A percentile compares a stretch with the other conserved stretches of the same genome.
These are phyloP conservation scores for Gobius niger DNA, from an alignment of 2,113 vertebrate species.

Conservation along the genomic window DNA sequence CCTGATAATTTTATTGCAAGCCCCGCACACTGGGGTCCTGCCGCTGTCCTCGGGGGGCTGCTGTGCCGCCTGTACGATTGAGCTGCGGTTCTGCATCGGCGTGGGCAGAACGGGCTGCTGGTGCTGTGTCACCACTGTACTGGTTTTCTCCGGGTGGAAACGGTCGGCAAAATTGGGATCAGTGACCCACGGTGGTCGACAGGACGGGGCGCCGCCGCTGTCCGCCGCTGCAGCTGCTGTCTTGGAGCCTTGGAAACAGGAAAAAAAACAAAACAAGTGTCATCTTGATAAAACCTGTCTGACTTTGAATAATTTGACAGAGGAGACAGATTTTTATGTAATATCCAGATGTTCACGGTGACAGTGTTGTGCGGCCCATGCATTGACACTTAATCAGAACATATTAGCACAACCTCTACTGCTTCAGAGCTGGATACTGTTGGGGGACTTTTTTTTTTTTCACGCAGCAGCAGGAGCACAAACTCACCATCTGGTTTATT, in stretches of 20 bases:
- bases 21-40: slow-evolving; percentile 88
- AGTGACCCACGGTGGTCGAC: slow-evolving; percentile 93
- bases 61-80: slow-evolving; percentile 94
- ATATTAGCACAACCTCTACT: slow-evolving; percentile 50
- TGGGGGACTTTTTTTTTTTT: slow-evolving; percentile 37
- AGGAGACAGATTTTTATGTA: slow-evolving; percentile 1
- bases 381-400: slow-evolving; percentile 55
- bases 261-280: slow-evolving; percentile 7
- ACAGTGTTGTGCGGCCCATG: slow-evolving; percentile 20
- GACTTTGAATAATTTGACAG: slow-evolving; percentile 28
- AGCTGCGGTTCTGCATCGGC: slow-evolving; percentile 93
- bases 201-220: slow-evolving; percentile 66
- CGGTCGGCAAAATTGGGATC: slow-evolving; percentile 90
- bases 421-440: slow-evolving; percentile 28
- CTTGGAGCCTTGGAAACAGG: slow-evolving; percentile 57
- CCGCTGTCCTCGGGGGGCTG: slow-evolving; percentile 74
- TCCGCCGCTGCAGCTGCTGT: slow-evolving; percentile 24
- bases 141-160: slow-evolving; percentile 92
- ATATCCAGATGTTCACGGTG: slow-evolving; percentile 33
- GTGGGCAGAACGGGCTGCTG: slow-evolving; percentile 89
- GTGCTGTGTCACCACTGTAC: slow-evolving; percentile 93
- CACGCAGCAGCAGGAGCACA: slow-evolving; percentile 48
- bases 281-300: slow-evolving; percentile 5
- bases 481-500: slow-evolving; percentile 74
- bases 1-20: slow-evolving; percentile 98